Evolutionary conservation across 2,888 invertebrate species (phyloP).

Genomic region (Myopa testacea): DNA sequence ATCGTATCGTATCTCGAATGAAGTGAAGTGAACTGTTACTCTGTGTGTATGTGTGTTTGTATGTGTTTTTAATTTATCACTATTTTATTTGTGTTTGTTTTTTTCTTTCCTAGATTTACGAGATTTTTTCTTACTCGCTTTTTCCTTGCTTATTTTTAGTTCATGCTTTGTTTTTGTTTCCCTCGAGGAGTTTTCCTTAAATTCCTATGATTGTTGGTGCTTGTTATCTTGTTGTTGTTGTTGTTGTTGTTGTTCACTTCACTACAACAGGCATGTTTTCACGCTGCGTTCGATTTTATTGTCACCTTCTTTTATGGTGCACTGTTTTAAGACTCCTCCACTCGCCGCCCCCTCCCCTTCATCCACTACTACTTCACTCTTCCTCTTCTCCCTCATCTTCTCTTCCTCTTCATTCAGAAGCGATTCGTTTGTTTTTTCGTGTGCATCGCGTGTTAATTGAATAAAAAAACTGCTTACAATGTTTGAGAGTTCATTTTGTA

Average conservation of each 20-base stretch:
- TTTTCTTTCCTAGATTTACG: neutral
- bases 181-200: neutral
- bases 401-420: neutral
- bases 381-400: neutral
- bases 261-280: constrained; percentile 5
- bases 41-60: too few relatives aligned
- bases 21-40: too few relatives aligned
- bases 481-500: constrained; percentile 16
- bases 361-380: neutral
- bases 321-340: neutral
- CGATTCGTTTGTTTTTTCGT: neutral
- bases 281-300: constrained; percentile 36
- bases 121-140: neutral
- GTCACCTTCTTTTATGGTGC: constrained; percentile 32
- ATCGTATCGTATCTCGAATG: neutral
- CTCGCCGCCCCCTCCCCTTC: neutral
- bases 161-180: too few relatives aligned
- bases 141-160: too few relatives aligned
- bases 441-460: constrained; percentile 37
- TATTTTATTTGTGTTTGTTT: neutral
- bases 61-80: too few relatives aligned
- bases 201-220: neutral
- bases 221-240: neutral
- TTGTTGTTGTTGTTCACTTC: constrained; percentile 1
- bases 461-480: constrained; percentile 25